Conservation (phyloP, 2,113 vertebrate species). For the Micromys minutus region DNA sequence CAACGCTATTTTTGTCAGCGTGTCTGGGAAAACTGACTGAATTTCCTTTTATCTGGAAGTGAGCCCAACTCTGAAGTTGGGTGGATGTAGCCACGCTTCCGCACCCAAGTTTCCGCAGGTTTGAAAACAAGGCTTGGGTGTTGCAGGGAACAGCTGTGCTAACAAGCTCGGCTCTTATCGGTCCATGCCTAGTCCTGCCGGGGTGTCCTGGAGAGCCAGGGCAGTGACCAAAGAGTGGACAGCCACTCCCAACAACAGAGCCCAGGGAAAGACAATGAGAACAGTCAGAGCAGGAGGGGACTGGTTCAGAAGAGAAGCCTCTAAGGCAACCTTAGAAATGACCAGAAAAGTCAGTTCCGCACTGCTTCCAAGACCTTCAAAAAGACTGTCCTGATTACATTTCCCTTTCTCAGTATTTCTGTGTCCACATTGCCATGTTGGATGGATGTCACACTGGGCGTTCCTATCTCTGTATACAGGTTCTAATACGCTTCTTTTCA, state of each 20-base stretch:
- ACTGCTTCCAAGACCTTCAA: background rate
- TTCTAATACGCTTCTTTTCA: background rate
- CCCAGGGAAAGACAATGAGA: background rate
- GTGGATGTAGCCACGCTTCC: conserved; percentile 77
- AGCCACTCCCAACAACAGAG: conserved; percentile 9
- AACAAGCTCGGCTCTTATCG: conserved; percentile 74
- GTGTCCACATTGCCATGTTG: rapidly evolving
- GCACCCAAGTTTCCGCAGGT: conserved; percentile 74
- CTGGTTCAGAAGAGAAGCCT: conserved; percentile 39
- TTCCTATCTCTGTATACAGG: background rate
- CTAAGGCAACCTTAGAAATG: background rate
- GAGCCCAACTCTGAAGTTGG: conserved; percentile 76
- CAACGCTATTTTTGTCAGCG: conserved; percentile 75
- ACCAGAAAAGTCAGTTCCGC: background rate
- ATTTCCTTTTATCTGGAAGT: conserved; percentile 81
- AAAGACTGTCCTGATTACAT: background rate
- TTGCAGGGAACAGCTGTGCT: conserved; percentile 77
- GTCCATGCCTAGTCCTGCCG: conserved; percentile 45
- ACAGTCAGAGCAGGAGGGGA: background rate
- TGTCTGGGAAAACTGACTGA: conserved; percentile 79
- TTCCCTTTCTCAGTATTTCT: background rate
- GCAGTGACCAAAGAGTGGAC: conserved; percentile 51
- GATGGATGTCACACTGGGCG: background rate
- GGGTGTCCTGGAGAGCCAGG: conserved; percentile 74
- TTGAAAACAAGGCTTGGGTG: conserved; percentile 79